These are phyloP conservation scores for Apotomis betuletana DNA, from an alignment of 2,888 invertebrate species.

Conservation along the genomic window DNA sequence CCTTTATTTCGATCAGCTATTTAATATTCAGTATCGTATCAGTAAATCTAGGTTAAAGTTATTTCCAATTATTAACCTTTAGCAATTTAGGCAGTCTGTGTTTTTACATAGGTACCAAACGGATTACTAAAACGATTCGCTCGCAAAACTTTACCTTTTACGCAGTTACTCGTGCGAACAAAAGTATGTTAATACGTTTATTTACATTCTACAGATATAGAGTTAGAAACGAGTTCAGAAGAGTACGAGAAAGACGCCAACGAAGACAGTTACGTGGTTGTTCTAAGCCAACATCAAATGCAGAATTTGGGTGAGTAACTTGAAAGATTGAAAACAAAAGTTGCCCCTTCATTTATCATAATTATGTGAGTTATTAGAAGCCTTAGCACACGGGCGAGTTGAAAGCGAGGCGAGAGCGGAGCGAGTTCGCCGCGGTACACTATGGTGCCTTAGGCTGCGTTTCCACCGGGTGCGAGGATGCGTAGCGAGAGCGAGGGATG, in stretches of 20 bases:
- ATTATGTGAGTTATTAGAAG: too few species aligned
- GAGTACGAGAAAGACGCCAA: slow-evolving; percentile 53
- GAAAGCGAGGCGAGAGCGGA: too few species aligned
- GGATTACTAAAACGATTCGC: background rate
- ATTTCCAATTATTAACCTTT: background rate
- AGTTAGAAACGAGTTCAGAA: slow-evolving; percentile 52
- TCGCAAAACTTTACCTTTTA: background rate
- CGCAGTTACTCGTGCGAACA: background rate
- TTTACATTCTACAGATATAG: slow-evolving; percentile 54
- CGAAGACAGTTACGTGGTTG: slow-evolving; percentile 62
- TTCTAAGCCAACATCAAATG: slow-evolving; percentile 74
- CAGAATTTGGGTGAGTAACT: slow-evolving; percentile 64
- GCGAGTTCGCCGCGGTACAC: too few species aligned
- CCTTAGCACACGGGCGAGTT: too few species aligned
- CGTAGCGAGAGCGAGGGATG: too few species aligned
- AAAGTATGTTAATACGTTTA: slow-evolving; percentile 17
- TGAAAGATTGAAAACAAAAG: background rate
- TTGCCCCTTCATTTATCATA: too few species aligned
- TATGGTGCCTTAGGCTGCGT: too few species aligned
- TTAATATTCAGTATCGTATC: too few species aligned
- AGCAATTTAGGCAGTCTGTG: background rate
- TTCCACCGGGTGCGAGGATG: too few species aligned
- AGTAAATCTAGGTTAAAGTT: too few species aligned
- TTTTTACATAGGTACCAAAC: background rate
- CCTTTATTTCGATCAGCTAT: too few species aligned